Conservation (phyloP, 1,140 invertebrate species). For the Cydia strobilella region DNA sequence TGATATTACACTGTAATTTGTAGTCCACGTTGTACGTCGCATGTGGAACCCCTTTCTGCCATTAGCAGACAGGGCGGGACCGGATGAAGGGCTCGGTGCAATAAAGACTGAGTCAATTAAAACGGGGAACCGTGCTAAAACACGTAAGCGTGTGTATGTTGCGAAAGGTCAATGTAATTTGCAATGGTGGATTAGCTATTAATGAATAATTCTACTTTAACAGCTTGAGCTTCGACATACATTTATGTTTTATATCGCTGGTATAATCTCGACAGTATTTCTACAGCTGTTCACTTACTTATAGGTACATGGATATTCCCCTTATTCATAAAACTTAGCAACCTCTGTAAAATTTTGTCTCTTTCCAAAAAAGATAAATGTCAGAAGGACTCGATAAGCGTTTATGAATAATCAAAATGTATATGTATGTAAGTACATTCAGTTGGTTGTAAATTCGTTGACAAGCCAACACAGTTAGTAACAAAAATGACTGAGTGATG, state of each 20-base stretch:
- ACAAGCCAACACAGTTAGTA: not conserved
- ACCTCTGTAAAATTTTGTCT: no score
- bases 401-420: no score
- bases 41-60: slow-evolving; percentile 52
- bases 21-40: slow-evolving; percentile 40
- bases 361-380: no score
- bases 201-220: not conserved
- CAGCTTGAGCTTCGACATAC: slow-evolving; percentile 6
- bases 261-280: not conserved
- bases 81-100: slow-evolving; percentile 54
- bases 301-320: no score
- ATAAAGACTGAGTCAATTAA: slow-evolving; percentile 29
- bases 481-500: not conserved
- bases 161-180: slow-evolving; percentile 8
- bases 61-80: slow-evolving; percentile 67
- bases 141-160: slow-evolving; percentile 16
- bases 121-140: slow-evolving; percentile 13
- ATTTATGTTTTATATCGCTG: not conserved
- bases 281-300: not conserved
- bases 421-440: no score
- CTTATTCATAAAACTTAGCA: no score
- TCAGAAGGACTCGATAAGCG: no score
- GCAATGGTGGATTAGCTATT: slow-evolving; percentile 17
- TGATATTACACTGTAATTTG: slow-evolving; percentile 24
- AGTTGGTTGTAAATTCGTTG: not conserved